Evolutionary conservation across 2,888 invertebrate genomes (phyloP).

Genomic region (Idaea straminata): DNA sequence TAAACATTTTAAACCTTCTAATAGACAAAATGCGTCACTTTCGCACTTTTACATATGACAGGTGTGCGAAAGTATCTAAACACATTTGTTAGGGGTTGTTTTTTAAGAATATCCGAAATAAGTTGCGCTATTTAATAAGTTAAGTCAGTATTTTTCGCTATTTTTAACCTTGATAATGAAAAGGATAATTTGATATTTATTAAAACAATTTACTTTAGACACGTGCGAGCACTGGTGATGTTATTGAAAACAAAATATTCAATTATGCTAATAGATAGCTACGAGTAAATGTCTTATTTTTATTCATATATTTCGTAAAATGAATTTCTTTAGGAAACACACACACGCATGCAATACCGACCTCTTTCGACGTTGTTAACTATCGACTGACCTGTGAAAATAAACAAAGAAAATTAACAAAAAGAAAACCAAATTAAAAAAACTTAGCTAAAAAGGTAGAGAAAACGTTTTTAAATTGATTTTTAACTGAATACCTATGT

Average conservation of each 20-base stretch:
- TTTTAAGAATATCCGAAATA: too few species aligned
- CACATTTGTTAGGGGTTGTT: too few species aligned
- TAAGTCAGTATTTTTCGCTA: background rate
- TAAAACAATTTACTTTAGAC: background rate
- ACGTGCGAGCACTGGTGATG: background rate
- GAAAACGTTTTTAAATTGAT: background rate
- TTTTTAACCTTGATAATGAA: background rate
- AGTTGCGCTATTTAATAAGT: too few species aligned
- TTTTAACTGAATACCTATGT: too few species aligned
- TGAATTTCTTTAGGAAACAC: slow-evolving; percentile 19
- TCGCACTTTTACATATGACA: too few species aligned
- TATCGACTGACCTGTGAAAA: slow-evolving; percentile 52
- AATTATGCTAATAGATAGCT: background rate
- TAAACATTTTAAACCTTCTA: too few species aligned
- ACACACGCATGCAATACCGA: slow-evolving; percentile 48
- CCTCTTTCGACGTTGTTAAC: slow-evolving; percentile 33
- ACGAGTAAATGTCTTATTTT: slow-evolving; percentile 7
- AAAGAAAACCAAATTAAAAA: background rate
- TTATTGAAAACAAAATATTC: background rate
- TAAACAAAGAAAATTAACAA: slow-evolving; percentile 24
- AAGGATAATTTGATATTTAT: background rate
- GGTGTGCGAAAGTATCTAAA: too few species aligned
- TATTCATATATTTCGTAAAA: slow-evolving; percentile 14
- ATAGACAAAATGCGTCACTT: too few species aligned
- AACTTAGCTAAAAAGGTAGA: background rate